Evolutionary conservation across 2,113 vertebrate species (phyloP), one percentile per base, ranked within the genome.

Genomic region (Miniopterus natalensis): DNA sequence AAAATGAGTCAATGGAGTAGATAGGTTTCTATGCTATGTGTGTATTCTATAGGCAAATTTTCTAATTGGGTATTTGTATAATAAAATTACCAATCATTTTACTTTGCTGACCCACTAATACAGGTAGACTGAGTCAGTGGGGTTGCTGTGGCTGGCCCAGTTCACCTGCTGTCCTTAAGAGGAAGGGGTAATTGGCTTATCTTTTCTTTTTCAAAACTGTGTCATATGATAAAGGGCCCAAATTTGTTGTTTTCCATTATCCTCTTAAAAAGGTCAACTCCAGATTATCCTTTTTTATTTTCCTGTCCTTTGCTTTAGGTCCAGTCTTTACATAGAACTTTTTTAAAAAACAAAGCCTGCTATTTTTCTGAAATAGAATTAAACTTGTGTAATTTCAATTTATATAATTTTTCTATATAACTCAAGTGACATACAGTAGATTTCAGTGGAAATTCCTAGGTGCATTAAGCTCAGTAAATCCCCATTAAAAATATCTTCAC

Each of bases 301-400:
- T 61, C 15, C 29, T 63, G 6, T 42, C 10, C 4, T 94, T 85
- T 49, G 9, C 6, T 59, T 91, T 80, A 57, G 29, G 29, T 68
- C 45, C 15, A 87, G 7, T 42, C 40, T 88, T 88, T 55, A 80
- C 9, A 29, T 23, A 74, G 8, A 63, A 27, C 8, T 61, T 25
- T 12, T 27, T 27, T 45, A 31, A 88, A 88, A 92, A 66, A 14
- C 70, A 92, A 90, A 53, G 5, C 20, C 12, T 65, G 0, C 18
- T 75, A 10, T 49, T 79, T 94, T 84, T 63, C 6, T 49, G n/a
- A 85, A 84, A 36, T 81, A 65, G 29, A 70, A 91, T 94, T 75
- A 59, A 93, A 84, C 59, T 51, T 80, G 1, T 3, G 12, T 71
- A 63, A 63, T 63, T 63, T 63, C 61, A 14, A 21, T 51, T 51